Base-by-base conservation (phyloP, 2,113 vertebrate species). In the Lasiurus borealis region DNA sequence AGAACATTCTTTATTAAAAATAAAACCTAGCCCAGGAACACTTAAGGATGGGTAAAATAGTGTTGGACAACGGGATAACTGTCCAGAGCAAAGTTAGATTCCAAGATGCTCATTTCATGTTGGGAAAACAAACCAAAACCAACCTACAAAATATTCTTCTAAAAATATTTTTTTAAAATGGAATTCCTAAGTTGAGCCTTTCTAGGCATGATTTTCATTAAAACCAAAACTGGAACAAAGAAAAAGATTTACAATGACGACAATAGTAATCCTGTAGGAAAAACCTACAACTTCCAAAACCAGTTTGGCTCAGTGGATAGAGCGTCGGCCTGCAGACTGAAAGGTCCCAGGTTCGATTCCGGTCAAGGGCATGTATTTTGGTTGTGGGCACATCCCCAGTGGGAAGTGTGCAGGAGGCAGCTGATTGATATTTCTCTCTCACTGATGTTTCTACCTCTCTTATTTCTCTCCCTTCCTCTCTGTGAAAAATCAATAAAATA, bases 1-100 rank as follows among this genome's bases (percentile, higher is more conserved):
- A 0, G 5, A 69, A 66, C 2, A 1, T 8, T 6, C 44, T 40
- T 11, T 5, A 11, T n/a, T 59, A 15, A 62, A 21, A 44, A 46
- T 0, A 9, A 44, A 34, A 9, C 15, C 31, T 2, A 48, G 34
- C 14, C 19, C n/a, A 19, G 16, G 3, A n/a, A 15, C 21, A 54
- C 9, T 34, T 34, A 23, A 54, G n/a, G 27, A 16, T 4, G 5
- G 40, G 31, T 50, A 6, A 40, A 69, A 34, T 2, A n/a, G 13
- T 0, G 57, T 1, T 10, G 21, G 31, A 59, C 10, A 2, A 52
- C 1, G 54, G 31, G 23, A 13, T 57, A 68, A 40, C 15, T 23
- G 6, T 4, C 52, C 29, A 52, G 44, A 46, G 29, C 31, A 77
- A 57, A 88, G 52, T 23, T 0, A 27, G 27, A 16, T 4, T 4